These are phyloP conservation scores for Mesocentrotus franciscanus DNA, from an alignment of 53 echinoderm and acorn worm genomes.

Conservation along the genomic window DNA sequence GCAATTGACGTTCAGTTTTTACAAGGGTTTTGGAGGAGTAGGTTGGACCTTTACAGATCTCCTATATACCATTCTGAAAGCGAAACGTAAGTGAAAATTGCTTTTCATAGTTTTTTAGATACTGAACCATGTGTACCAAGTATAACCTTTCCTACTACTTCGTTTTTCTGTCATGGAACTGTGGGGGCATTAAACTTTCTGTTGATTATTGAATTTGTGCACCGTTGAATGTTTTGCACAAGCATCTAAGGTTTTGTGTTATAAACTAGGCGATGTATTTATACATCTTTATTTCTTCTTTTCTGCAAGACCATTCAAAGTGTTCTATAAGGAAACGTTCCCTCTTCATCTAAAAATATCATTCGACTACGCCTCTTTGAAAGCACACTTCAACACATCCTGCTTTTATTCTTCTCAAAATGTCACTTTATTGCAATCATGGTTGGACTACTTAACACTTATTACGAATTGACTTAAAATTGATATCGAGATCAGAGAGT, in stretches of 20 bases:
- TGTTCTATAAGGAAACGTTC: background rate
- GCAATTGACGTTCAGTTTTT: background rate
- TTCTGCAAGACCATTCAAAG: no score
- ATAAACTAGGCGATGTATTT: no score
- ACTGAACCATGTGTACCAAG: background rate
- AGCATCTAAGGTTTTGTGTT: no score
- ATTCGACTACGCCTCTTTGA: no score
- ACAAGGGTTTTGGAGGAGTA: background rate
- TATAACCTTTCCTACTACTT: no score
- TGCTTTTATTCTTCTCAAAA: background rate
- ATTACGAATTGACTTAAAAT: background rate
- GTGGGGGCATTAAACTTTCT: no score
- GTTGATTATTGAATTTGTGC: no score
- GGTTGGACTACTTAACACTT: background rate
- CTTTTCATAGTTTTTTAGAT: background rate
- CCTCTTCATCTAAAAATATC: background rate
- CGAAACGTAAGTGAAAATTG: background rate
- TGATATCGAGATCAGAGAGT: background rate
- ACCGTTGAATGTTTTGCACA: no score
- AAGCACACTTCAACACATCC: background rate
- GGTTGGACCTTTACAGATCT: conserved; percentile 8
- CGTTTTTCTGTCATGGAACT: no score
- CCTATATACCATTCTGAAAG: background rate
- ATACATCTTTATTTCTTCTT: no score
- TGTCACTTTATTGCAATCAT: background rate